Percentiles rank a stretch among this genome's conserved stretches.
phyloP scores from a whole-genome alignment of 1,140 invertebrate genomes.

The Hermetia illucens region DNA sequence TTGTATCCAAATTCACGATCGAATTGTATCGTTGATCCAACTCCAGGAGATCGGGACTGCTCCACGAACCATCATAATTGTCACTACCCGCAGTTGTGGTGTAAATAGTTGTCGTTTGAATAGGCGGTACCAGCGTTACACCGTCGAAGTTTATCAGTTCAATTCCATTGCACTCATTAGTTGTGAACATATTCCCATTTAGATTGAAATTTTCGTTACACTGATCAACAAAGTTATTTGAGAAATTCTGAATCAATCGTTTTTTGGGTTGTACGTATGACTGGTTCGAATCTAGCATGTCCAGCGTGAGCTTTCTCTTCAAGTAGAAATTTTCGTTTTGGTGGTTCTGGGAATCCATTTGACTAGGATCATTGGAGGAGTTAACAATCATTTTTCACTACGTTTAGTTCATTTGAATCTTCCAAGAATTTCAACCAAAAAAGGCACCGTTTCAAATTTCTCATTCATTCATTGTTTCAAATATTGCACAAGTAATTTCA shows the following conservation, averaged over 20 bases:
- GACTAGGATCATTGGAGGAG: not conserved
- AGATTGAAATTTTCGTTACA: not conserved
- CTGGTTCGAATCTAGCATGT: not conserved
- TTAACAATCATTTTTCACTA: not conserved
- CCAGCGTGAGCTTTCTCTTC: not conserved
- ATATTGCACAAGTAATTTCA: not conserved
- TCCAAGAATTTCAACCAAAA: not conserved
- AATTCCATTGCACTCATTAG: not conserved
- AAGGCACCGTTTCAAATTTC: not conserved
- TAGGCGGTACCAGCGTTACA: too few species aligned
- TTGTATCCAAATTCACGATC: too few species aligned
- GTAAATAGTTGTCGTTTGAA: not conserved
- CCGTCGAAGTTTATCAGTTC: not conserved
- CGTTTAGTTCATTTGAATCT: not conserved
- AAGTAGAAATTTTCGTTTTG: not conserved
- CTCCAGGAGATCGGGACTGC: conserved; percentile 20
- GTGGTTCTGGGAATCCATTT: not conserved
- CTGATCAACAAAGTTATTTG: not conserved
- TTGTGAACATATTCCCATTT: not conserved
- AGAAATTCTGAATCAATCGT: not conserved
- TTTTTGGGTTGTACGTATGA: not conserved
- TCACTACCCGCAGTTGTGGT: not conserved
- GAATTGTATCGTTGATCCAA: conserved; percentile 28
- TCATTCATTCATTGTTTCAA: not conserved
- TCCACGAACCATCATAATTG: conserved; percentile 10